These are phyloP conservation scores for Euplagia quadripunctaria DNA, from an alignment of 2,888 invertebrate species.

Conservation along the genomic window DNA sequence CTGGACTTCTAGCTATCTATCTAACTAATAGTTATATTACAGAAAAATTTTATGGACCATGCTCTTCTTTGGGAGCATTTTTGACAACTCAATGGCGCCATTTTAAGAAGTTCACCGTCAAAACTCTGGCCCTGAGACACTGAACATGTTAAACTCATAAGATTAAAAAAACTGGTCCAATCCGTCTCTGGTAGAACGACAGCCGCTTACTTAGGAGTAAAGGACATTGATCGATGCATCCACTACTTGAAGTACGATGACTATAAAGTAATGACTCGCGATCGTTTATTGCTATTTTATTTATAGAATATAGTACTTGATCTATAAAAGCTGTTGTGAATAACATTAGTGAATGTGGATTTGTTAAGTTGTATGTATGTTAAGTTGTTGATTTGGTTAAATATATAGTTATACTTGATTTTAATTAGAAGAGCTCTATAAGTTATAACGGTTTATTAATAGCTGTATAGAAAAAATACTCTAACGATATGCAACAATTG, in stretches of 20 bases:
- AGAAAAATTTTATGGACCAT: background rate
- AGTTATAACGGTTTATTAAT: background rate
- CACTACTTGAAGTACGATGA: conserved; percentile 47
- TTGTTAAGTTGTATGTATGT: background rate
- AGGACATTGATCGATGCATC: conserved; percentile 61
- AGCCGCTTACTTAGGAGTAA: conserved; percentile 43
- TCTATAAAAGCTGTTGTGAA: background rate
- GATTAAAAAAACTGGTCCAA: conserved; percentile 11
- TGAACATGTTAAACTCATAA: conserved; percentile 9
- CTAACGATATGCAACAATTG: background rate
- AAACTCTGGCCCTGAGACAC: background rate
- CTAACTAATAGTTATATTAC: background rate
- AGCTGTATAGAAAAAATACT: background rate
- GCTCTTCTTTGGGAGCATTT: background rate
- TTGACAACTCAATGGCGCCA: too few relatives aligned
- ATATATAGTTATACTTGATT: background rate
- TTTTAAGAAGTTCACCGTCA: background rate
- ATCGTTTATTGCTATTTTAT: conserved; percentile 38
- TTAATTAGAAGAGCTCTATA: background rate
- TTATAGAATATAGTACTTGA: background rate
- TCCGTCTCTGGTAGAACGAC: conserved; percentile 34
- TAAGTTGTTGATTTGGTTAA: background rate
- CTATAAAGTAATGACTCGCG: conserved; percentile 54
- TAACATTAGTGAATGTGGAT: background rate
- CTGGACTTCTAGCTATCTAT: too few relatives aligned